A percentile compares a stretch with the other conserved stretches of the same genome.
phyloP scores from a whole-genome alignment of 2,797 vertebrate genomes.

The Cetoscarus ocellatus region DNA sequence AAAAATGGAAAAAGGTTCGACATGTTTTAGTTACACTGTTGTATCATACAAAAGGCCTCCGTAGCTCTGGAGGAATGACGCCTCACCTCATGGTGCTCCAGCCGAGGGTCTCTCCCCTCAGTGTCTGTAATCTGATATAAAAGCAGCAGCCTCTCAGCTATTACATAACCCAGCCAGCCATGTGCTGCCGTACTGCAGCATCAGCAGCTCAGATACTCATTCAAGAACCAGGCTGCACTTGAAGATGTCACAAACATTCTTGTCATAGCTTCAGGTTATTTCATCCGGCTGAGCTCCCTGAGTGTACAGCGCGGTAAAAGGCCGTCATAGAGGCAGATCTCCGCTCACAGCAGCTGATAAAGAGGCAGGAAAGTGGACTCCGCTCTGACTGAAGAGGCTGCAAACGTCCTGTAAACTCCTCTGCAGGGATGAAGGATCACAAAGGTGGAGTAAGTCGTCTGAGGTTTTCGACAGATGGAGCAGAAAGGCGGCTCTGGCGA shows the following conservation, averaged over 20 bases:
- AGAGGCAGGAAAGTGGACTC: slow-evolving; percentile 73
- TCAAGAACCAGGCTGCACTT: slow-evolving; percentile 15
- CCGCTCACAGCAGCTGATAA: slow-evolving; percentile 60
- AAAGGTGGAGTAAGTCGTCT: slow-evolving; percentile 46
- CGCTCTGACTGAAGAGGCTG: slow-evolving; percentile 59
- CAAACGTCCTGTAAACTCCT: slow-evolving; percentile 60
- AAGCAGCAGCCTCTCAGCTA: slow-evolving; percentile 23
- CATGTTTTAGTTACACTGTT: neutral
- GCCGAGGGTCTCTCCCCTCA: slow-evolving; percentile 4
- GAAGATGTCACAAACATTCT: slow-evolving; percentile 26
- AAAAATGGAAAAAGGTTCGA: too few species aligned
- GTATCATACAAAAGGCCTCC: neutral
- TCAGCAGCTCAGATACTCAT: slow-evolving; percentile 44
- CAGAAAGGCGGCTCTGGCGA: slow-evolving; percentile 78
- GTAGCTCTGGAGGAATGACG: neutral
- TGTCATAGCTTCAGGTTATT: slow-evolving; percentile 44
- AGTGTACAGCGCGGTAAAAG: neutral
- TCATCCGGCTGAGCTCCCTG: slow-evolving; percentile 15
- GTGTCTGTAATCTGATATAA: slow-evolving; percentile 26
- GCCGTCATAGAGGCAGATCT: slow-evolving; percentile 32
- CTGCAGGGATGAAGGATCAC: slow-evolving; percentile 65
- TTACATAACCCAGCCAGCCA: slow-evolving; percentile 44
- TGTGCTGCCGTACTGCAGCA: slow-evolving; percentile 37
- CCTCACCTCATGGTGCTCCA: neutral
- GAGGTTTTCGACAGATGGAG: slow-evolving; percentile 68